Conservation (phyloP, 2,797 vertebrate species). For the Trichosurus vulpecula region DNA sequence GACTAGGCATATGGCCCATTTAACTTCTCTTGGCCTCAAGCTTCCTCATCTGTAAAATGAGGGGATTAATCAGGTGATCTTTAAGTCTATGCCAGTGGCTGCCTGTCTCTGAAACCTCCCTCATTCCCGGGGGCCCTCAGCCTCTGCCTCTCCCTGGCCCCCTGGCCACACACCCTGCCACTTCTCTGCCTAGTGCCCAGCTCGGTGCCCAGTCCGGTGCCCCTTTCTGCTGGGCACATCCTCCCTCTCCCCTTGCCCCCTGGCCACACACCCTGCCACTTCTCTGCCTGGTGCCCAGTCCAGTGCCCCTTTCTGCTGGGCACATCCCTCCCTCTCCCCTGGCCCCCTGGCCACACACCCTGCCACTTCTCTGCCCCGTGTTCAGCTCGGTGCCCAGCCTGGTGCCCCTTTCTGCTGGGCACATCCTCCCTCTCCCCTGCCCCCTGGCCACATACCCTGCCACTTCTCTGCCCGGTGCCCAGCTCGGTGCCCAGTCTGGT, state of each 20-base stretch:
- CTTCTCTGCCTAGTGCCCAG: background rate
- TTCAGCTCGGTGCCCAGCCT: too few species aligned
- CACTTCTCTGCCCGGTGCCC: background rate
- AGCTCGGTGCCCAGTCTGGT: too few species aligned
- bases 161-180: background rate
- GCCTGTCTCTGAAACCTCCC: too few species aligned
- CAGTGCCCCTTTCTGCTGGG: background rate
- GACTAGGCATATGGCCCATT: too few species aligned
- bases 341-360: slow-evolving; percentile 26
- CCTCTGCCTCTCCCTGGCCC: background rate
- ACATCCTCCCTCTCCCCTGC: too few species aligned
- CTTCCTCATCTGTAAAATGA: background rate
- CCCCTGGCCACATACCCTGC: background rate
- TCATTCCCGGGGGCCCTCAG: background rate
- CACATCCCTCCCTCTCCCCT: slow-evolving; percentile 79
- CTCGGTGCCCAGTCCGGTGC: too few species aligned
- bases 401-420: too few species aligned
- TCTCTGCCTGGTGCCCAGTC: too few species aligned
- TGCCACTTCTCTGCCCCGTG: background rate
- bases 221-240: too few species aligned
- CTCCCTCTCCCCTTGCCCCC: too few species aligned
- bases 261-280: too few species aligned
- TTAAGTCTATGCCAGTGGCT: too few species aligned
- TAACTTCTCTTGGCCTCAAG: background rate
- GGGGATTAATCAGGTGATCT: background rate